These are phyloP conservation scores for Cephus rjabovi DNA, from an alignment of 2,888 invertebrate genomes.

Conservation along the genomic window DNA sequence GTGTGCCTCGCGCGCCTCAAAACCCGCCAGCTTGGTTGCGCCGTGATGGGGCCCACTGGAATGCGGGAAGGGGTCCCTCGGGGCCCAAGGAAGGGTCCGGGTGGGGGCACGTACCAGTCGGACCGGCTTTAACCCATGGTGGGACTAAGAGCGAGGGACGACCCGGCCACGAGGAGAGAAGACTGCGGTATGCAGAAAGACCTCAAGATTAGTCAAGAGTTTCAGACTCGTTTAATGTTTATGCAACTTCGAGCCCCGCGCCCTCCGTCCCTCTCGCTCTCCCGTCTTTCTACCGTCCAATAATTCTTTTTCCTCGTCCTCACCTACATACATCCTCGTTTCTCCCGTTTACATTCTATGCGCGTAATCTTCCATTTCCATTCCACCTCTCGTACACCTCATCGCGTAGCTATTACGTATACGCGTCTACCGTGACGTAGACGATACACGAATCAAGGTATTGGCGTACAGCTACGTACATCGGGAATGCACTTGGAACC, in stretches of 20 bases:
- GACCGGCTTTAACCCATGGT: conserved; percentile 49
- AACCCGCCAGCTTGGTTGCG: conserved; percentile 49
- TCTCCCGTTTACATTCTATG: no score
- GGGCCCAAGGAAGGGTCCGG: conserved; percentile 74
- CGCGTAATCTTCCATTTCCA: no score
- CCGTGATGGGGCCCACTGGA: conserved; percentile 65
- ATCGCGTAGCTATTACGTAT: no score
- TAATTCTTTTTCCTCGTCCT: no score
- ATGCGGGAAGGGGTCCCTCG: conserved; percentile 70
- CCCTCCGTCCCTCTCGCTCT: conserved; percentile 13
- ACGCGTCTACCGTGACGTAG: no score
- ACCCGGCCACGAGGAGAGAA: conserved; percentile 27
- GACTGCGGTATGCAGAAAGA: conserved; percentile 57
- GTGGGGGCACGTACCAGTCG: conserved; percentile 63
- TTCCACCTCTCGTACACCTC: no score
- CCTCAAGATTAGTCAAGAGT: conserved; percentile 57
- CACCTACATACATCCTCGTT: no score
- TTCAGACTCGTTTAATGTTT: conserved; percentile 49
- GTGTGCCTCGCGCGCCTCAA: conserved; percentile 56
- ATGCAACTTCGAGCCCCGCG: conserved; percentile 39
- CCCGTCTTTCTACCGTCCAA: no score
- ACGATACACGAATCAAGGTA: no score
- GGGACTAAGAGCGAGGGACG: conserved; percentile 31
- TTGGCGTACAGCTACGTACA: no score
- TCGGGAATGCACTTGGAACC: no score